These are phyloP conservation scores for Anaspis maculata DNA, from an alignment of 2,888 invertebrate genomes.

Conservation along the genomic window DNA sequence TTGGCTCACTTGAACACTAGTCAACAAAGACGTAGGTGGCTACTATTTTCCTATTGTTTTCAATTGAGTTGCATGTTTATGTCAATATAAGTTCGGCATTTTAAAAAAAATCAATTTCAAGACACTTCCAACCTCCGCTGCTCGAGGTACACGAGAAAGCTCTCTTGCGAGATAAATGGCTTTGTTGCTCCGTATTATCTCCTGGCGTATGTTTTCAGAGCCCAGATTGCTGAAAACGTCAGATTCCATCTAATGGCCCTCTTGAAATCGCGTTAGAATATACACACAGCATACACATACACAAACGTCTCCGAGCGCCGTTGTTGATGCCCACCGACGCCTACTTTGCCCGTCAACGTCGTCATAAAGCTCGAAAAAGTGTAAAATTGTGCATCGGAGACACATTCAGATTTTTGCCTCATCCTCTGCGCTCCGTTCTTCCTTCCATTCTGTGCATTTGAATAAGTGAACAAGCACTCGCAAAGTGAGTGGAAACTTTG, in stretches of 20 bases:
- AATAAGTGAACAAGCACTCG: slow-evolving; percentile 31
- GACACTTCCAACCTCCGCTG: slow-evolving; percentile 5
- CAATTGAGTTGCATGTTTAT: slow-evolving; percentile 8
- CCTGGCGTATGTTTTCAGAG: slow-evolving; percentile 22
- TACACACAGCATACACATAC: slow-evolving; percentile 8
- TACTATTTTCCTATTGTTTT: not conserved
- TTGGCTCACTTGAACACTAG: too few relatives aligned
- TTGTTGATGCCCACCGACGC: too few relatives aligned
- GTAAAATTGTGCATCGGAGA: slow-evolving; percentile 8
- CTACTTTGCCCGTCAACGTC: not conserved
- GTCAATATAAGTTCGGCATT: slow-evolving; percentile 6
- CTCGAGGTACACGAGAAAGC: slow-evolving; percentile 27
- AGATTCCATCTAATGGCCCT: slow-evolving; percentile 15
- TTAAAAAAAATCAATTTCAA: slow-evolving; percentile 10
- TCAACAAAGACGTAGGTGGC: too few relatives aligned
- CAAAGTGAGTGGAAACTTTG: slow-evolving; percentile 34
- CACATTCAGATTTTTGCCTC: too few relatives aligned
- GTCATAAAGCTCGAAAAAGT: slow-evolving; percentile 5
- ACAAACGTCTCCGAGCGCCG: not conserved
- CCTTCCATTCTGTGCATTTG: slow-evolving; percentile 14
- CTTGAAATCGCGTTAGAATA: slow-evolving; percentile 16
- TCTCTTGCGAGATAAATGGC: slow-evolving; percentile 31
- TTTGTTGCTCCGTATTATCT: slow-evolving; percentile 31
- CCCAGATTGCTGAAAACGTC: slow-evolving; percentile 21
- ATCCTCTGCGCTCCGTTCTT: too few relatives aligned